phyloP scores from a whole-genome alignment of 1,140 invertebrate species.

The Magallana gigas region DNA sequence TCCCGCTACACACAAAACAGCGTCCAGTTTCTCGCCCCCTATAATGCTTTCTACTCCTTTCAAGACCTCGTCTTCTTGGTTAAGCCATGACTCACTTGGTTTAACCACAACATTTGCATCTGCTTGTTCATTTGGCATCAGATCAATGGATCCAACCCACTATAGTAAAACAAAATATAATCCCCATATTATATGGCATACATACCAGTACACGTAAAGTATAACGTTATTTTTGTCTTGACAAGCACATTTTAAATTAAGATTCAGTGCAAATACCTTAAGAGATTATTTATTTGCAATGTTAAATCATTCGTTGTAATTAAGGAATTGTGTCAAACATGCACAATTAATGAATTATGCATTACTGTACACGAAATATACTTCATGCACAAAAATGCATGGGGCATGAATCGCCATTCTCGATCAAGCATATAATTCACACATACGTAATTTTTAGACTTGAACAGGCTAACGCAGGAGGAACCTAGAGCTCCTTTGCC shows the following conservation, averaged over 20 bases:
- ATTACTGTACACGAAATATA: too few species aligned
- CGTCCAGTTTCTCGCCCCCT: constrained; percentile 89
- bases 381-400: too few species aligned
- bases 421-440: background rate
- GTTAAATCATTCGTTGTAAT: too few species aligned
- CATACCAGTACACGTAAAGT: too few species aligned
- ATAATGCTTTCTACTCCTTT: constrained; percentile 70
- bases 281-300: too few species aligned
- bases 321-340: too few species aligned
- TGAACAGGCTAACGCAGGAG: constrained; percentile 91
- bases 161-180: constrained; percentile 73
- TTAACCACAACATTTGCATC: constrained; percentile 94
- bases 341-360: too few species aligned
- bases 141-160: constrained; percentile 97
- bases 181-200: too few species aligned
- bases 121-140: constrained; percentile 92
- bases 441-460: constrained; percentile 92
- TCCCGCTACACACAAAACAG: constrained; percentile 98
- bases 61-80: constrained; percentile 83
- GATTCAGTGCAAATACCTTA: too few species aligned
- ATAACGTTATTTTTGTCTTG: too few species aligned
- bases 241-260: too few species aligned
- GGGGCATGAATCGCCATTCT: too few species aligned
- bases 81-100: constrained; percentile 85
- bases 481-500: constrained; percentile 96